Base-by-base conservation (phyloP, 2,888 invertebrate genomes). In the Bedellia somnulentella region DNA sequence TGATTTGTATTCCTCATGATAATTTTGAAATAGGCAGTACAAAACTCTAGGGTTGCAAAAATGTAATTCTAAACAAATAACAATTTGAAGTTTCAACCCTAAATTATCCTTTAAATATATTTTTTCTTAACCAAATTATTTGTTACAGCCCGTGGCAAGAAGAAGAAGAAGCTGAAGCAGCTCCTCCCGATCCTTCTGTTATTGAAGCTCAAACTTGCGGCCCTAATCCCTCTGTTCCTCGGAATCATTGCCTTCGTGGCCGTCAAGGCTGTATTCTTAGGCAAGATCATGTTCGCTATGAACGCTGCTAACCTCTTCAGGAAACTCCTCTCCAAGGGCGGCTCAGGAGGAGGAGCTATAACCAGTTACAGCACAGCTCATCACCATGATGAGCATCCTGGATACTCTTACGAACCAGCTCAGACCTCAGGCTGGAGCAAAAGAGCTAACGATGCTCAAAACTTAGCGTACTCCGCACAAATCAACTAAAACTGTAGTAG, bases 241-340 rank as follows among this genome's bases (percentile, higher is more conserved):
- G 91, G 75, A 9, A 62, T 75, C 46, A 81, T 91, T 41, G 90
- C 89, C 25, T 73, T 91, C 36, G 79, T 86, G 28, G 89, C 91
- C 15, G 82, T 91, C 70, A 91, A 92, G 78, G 91, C 91, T 8
- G 79, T 92, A 41, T 78, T 90, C 49, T 78, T 91, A 40, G 89
- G 89, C 48, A 92, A 92, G 76, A 83, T 91, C 41, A 90, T 89
- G n/a, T 80, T 92, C 33, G 80, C 89, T 40, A 80, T 91, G 55
- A 83, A 85, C 33, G 82, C 83, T 15, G 80, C 90, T 47, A 83
- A 83, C 47, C 66, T 73, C 2, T 62, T 77, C 45, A 66, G 63
- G 47, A 89, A 88, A 57, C 77, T 91, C n/a, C 55, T 89, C 29
- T 59, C 15, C 62, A 85, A 60, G 80, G 82, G 52, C 33, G 37